A percentile compares a stretch with the other conserved stretches of the same genome.
These are phyloP conservation scores for Sebastes schlegelii DNA, from an alignment of 2,113 vertebrate species.

Conservation along the genomic window DNA sequence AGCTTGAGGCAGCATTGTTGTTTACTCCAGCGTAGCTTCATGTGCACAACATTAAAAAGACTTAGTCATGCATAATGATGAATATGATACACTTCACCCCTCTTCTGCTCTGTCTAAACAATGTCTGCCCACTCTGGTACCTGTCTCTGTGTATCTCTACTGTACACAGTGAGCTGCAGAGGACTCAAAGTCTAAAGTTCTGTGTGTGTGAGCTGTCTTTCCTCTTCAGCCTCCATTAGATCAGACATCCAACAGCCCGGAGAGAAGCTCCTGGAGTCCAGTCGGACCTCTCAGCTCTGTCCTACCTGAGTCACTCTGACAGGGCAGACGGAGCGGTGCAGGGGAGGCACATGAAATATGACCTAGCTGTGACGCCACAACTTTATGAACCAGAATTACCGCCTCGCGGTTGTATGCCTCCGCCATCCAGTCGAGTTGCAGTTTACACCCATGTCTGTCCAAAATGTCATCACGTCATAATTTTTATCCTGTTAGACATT, in stretches of 20 bases:
- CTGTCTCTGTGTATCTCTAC: constrained; percentile 11
- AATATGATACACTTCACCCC: background rate
- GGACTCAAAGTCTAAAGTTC: constrained; percentile 8
- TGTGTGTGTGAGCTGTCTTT: constrained; percentile 27
- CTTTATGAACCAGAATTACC: background rate
- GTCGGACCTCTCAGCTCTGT: constrained; percentile 54
- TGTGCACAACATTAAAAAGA: background rate
- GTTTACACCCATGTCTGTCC: too few species aligned
- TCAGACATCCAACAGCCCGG: constrained; percentile 58
- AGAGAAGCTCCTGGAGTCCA: constrained; percentile 61
- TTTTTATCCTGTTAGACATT: too few species aligned
- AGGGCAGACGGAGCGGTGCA: constrained; percentile 41
- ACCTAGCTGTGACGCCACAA: background rate
- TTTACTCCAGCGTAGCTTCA: constrained; percentile 8
- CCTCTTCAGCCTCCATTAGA: constrained; percentile 69
- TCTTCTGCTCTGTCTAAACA: constrained; percentile 26
- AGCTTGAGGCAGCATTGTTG: constrained; percentile 7
- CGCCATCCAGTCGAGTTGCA: too few species aligned
- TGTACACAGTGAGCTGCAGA: constrained; percentile 33
- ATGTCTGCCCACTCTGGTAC: constrained; percentile 23
- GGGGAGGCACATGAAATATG: constrained; percentile 24
- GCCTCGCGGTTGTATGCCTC: too few species aligned
- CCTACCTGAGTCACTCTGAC: constrained; percentile 66
- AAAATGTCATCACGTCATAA: too few species aligned
- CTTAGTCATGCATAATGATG: constrained; percentile 9